Conservation (phyloP, 2,113 vertebrate genomes). For the Gavialis gangeticus region DNA sequence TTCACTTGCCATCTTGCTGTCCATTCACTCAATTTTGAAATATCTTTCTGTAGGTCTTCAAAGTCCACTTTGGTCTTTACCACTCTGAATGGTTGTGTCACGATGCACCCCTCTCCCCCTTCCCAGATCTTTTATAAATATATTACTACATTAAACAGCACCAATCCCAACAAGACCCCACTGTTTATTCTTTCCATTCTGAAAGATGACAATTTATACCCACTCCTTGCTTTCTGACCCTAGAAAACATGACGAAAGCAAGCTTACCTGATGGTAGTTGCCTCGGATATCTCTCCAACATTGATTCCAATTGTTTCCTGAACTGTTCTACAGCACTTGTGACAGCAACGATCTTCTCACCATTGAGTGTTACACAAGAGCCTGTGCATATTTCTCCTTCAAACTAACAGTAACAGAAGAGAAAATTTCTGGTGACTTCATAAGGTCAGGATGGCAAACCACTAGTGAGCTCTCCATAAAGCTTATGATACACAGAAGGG, state of each 20-base stretch:
- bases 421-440: neutral
- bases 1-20: too few relatives aligned
- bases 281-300: neutral
- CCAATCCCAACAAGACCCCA: too few relatives aligned
- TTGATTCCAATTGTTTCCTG: slow-evolving; percentile 56
- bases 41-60: too few relatives aligned
- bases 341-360: slow-evolving; percentile 48
- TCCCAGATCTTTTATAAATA: too few relatives aligned
- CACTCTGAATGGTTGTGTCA: too few relatives aligned
- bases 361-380: neutral
- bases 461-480: neutral
- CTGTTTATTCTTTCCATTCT: too few relatives aligned
- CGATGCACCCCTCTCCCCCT: too few relatives aligned
- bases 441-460: neutral
- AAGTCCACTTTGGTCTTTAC: too few relatives aligned
- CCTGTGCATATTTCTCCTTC: neutral
- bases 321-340: slow-evolving; percentile 62
- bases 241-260: neutral
- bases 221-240: too few relatives aligned
- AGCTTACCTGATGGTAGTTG: slow-evolving; percentile 52
- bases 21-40: too few relatives aligned
- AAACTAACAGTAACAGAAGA: slow-evolving; percentile 14
- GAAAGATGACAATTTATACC: too few relatives aligned
- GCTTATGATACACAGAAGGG: neutral
- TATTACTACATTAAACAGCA: too few relatives aligned